These are phyloP conservation scores for Lutraria lutraria DNA, from an alignment of 2,888 invertebrate species.

Conservation along the genomic window DNA sequence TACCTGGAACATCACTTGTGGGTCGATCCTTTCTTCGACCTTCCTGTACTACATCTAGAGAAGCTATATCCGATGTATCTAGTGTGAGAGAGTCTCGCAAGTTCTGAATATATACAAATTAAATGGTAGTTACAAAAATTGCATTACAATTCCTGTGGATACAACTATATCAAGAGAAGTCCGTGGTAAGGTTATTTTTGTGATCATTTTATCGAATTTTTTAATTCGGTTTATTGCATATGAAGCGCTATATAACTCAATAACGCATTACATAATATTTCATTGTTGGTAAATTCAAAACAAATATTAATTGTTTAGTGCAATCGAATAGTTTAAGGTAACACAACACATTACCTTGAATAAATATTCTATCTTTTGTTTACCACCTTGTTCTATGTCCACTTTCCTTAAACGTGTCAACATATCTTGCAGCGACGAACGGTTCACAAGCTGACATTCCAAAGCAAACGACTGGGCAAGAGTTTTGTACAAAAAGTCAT, in stretches of 20 bases:
- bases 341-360: constrained; percentile 1
- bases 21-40: constrained; percentile 26
- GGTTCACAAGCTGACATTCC: constrained; percentile 15
- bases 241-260: too few relatives aligned
- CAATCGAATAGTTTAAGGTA: too few relatives aligned
- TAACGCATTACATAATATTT: too few relatives aligned
- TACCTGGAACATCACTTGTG: constrained; percentile 43
- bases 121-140: too few relatives aligned
- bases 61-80: constrained; percentile 31
- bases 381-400: constrained; percentile 26
- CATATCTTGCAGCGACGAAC: constrained; percentile 13
- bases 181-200: too few relatives aligned
- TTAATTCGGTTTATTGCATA: too few relatives aligned
- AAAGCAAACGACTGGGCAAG: constrained; percentile 37
- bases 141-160: too few relatives aligned
- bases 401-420: constrained; percentile 19
- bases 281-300: too few relatives aligned
- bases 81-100: constrained; percentile 18
- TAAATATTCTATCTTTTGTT: constrained; percentile 18
- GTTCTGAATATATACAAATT: constrained; percentile 4
- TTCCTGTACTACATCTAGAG: constrained; percentile 33
- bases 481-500: constrained; percentile 42
- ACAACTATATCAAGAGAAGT: too few relatives aligned
- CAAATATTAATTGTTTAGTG: too few relatives aligned
- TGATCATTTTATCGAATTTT: too few relatives aligned